Base-by-base conservation (phyloP, 2,113 vertebrate species). In the Aplodontia rufa region DNA sequence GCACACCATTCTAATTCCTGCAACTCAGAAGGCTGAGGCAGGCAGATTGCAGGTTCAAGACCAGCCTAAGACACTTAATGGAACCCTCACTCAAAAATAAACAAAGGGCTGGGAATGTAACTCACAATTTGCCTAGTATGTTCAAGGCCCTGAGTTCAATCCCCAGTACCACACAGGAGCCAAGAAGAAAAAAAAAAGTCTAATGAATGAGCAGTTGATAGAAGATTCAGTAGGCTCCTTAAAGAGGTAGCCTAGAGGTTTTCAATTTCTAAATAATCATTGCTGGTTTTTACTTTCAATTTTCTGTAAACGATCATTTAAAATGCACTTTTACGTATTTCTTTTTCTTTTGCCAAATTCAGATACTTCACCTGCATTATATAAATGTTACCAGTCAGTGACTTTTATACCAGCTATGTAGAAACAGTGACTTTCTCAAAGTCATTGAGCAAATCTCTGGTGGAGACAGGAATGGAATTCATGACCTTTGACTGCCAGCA, bases 361-460 rank as follows among this genome's bases (percentile, higher is more conserved):
- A 55, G 42, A 49, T 66, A 75, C n/a, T 47, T 80, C 49, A 95
- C 90, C 84, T 74, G 32, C 47, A 81, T 79, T 64, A 78, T 28
- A 85, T 30, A 90, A 75, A 94, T 45, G 28, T 66, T 64, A 79
- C 87, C 2, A 69, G 37, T 75, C n/a, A 81, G 49, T 75, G 64
- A 94, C 72, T 90, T 87, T 60, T 47, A 81, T 3, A 20, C 1
- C 35, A 92, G 37, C 83, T 91, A 88, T 76, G 53, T 1, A 93
- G 75, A 66, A 95, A 90, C 60, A 97, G 69, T 87, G 88, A 86
- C 92, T 96, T 96, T 96, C 51, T 96, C 96, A 97, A 97, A 95
- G 96, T 97, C 89, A 94, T 10, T 81, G 53, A 93, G 90, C 78
- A 96, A 97, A 83, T 91, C 96, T 93, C 88, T 95, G 74, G 96